phyloP scores from a whole-genome alignment of 2,113 vertebrate genomes.

The Promerops cafer region DNA sequence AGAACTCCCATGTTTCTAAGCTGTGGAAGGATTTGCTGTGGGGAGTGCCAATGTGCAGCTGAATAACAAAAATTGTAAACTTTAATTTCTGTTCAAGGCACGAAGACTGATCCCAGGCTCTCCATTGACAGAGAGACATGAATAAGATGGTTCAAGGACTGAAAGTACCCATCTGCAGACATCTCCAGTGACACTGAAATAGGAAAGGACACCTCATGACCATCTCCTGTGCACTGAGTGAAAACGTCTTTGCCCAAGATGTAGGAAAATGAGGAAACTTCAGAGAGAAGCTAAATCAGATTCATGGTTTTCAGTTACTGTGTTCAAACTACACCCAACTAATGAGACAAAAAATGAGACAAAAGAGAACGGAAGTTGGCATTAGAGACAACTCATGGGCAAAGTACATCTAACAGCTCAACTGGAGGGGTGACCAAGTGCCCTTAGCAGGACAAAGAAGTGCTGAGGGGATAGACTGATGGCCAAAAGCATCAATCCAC shows the following conservation, averaged over 20 bases:
- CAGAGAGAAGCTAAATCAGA: not conserved
- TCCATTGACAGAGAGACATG: not conserved
- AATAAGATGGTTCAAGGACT: not conserved
- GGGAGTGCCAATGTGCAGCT: not conserved
- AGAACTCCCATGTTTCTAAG: not conserved
- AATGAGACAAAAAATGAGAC: not conserved
- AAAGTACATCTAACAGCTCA: not conserved
- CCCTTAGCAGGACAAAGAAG: not conserved
- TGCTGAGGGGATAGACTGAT: not conserved
- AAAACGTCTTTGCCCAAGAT: not conserved
- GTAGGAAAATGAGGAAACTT: not conserved
- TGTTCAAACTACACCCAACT: not conserved
- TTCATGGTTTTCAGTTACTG: not conserved
- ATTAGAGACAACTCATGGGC: not conserved
- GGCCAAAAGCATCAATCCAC: not conserved
- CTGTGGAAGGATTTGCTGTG: not conserved
- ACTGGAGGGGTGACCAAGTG: not conserved
- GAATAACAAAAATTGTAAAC: not conserved
- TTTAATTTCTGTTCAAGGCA: not conserved
- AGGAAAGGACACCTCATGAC: not conserved
- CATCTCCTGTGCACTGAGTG: not conserved
- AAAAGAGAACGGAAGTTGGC: not conserved
- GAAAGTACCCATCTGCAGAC: not conserved
- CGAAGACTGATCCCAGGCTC: not conserved
- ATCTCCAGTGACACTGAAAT: not conserved